These are phyloP conservation scores for Lymantria monacha DNA, from an alignment of 2,888 invertebrate genomes.

Conservation along the genomic window DNA sequence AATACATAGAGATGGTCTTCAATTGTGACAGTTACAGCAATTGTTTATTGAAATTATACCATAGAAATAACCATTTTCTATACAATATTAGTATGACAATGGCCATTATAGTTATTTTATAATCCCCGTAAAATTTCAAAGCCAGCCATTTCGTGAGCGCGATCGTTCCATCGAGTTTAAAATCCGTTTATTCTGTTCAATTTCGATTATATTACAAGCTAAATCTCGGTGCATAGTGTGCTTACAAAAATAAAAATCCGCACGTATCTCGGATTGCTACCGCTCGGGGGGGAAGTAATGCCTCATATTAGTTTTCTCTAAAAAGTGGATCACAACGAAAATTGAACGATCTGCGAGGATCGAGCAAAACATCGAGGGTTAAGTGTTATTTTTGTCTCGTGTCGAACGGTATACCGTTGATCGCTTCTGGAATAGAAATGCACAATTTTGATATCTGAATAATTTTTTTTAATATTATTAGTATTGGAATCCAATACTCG, in stretches of 20 bases:
- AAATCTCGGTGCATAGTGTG: slow-evolving; percentile 29
- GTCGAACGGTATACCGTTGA: neutral
- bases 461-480: neutral
- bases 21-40: no score
- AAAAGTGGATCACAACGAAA: slow-evolving; percentile 32
- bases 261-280: slow-evolving; percentile 18
- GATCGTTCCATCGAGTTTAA: slow-evolving; percentile 19
- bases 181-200: slow-evolving; percentile 8
- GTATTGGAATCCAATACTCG: neutral
- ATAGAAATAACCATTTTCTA: neutral
- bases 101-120: slow-evolving; percentile 4
- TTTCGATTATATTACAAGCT: slow-evolving; percentile 23
- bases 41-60: neutral
- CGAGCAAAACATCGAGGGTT: slow-evolving; percentile 17
- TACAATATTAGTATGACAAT: neutral
- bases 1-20: no score
- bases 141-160: slow-evolving; percentile 11
- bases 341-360: slow-evolving; percentile 36
- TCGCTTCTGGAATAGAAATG: neutral
- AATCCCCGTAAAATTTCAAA: slow-evolving; percentile 7
- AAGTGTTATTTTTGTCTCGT: slow-evolving; percentile 10
- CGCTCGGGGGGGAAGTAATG: slow-evolving; percentile 29
- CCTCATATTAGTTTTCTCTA: slow-evolving; percentile 38
- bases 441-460: neutral
- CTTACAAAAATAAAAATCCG: slow-evolving; percentile 37